phyloP scores from a whole-genome alignment of 2,797 vertebrate genomes.

The Cryptoprocta ferox region DNA sequence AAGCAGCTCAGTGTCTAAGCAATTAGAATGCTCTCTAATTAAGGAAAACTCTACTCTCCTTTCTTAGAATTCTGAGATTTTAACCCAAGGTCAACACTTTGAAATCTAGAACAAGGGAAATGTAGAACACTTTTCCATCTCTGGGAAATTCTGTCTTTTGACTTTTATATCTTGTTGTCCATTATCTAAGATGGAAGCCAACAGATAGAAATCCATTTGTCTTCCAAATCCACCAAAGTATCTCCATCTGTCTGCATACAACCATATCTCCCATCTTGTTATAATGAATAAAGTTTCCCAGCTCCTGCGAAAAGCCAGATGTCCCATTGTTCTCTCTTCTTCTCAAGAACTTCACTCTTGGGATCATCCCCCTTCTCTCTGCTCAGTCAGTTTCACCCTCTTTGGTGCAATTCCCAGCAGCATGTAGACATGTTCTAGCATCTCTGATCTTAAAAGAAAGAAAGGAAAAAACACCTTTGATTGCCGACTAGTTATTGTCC shows the following conservation, averaged over 20 bases:
- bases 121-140: not conserved
- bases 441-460: not conserved
- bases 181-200: not conserved
- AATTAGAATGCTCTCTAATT: not conserved
- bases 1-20: not conserved
- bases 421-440: not conserved
- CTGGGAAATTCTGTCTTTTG: not conserved
- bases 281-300: not conserved
- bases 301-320: not conserved
- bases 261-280: not conserved
- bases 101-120: constrained; percentile 21
- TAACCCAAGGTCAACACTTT: not conserved
- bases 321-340: not conserved
- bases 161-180: not conserved
- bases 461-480: not conserved
- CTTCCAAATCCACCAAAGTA: not conserved
- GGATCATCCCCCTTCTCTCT: not conserved
- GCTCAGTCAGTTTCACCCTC: not conserved
- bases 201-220: not conserved
- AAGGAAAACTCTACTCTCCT: not conserved
- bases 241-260: not conserved
- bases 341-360: not conserved
- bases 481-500: not conserved
- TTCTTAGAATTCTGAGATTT: constrained; percentile 19
- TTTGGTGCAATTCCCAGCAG: too few species aligned